Conservation (phyloP, 2,113 vertebrate species). For the Dryoscopus gambensis region DNA sequence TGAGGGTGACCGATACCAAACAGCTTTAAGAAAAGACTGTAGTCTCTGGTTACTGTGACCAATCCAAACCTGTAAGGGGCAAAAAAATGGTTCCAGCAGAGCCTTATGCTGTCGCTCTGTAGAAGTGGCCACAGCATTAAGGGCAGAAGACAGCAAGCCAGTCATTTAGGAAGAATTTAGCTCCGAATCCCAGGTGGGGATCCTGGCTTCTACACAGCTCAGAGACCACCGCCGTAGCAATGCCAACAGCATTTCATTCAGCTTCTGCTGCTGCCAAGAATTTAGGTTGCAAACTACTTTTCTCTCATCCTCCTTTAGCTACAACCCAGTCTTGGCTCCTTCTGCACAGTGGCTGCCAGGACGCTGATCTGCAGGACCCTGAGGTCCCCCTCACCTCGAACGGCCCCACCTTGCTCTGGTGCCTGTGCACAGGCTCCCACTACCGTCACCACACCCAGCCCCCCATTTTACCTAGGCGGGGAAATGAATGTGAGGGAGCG, state of each 20-base stretch:
- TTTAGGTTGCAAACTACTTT: not conserved
- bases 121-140: not conserved
- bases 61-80: not conserved
- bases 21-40: not conserved
- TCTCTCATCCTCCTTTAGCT: not conserved
- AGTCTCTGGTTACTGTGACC: not conserved
- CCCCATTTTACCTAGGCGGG: not conserved
- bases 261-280: not conserved
- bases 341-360: not conserved
- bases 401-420: rapidly evolving
- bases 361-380: rapidly evolving
- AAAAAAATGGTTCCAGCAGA: not conserved
- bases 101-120: not conserved
- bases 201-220: not conserved
- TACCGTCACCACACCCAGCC: not conserved
- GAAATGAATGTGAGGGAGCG: rapidly evolving
- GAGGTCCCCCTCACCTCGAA: not conserved
- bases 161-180: not conserved
- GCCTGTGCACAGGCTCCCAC: rapidly evolving
- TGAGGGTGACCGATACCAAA: not conserved
- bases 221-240: rapidly evolving
- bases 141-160: not conserved
- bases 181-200: not conserved
- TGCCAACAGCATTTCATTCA: not conserved
- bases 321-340: not conserved